Conservation (phyloP, 2,113 vertebrate genomes). For the Hemibagrus wyckioides region DNA sequence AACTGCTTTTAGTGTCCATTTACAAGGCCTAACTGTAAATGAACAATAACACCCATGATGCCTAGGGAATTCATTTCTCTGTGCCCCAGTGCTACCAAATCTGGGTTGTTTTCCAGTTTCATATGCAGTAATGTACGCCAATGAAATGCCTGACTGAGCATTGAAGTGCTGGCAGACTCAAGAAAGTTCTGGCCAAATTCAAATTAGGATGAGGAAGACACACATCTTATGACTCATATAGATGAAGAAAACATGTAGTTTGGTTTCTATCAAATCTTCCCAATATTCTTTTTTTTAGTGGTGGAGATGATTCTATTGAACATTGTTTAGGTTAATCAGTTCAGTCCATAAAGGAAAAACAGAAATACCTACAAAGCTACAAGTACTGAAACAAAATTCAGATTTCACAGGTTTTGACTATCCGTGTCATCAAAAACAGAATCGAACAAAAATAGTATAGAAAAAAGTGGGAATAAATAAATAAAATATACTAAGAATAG, state of each 20-base stretch:
- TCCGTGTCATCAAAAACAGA: too few relatives aligned
- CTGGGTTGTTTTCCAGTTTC: constrained; percentile 7
- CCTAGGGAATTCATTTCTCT: constrained; percentile 17
- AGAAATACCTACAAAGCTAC: too few relatives aligned
- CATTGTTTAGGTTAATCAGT: neutral
- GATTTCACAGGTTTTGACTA: too few relatives aligned
- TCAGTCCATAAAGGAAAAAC: neutral
- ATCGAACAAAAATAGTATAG: too few relatives aligned
- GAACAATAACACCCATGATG: constrained; percentile 24
- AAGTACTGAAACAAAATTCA: too few relatives aligned
- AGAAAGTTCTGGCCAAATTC: neutral
- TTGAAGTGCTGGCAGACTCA: constrained; percentile 4
- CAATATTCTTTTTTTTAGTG: neutral
- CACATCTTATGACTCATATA: too few relatives aligned
- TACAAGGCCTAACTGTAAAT: constrained; percentile 19
- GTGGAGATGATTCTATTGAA: neutral
- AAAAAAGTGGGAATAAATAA: too few relatives aligned
- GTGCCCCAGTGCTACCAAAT: neutral
- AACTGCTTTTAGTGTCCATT: constrained; percentile 22
- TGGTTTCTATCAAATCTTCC: neutral
- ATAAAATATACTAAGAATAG: too few relatives aligned
- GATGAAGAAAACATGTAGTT: too few relatives aligned
- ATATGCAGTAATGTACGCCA: constrained; percentile 4
- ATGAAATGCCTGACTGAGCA: constrained; percentile 9
- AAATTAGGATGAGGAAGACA: neutral